A percentile compares a stretch with the other conserved stretches of the same genome.
phyloP scores from a whole-genome alignment of 2,797 vertebrate species.

The Premnoplex brunnescens region DNA sequence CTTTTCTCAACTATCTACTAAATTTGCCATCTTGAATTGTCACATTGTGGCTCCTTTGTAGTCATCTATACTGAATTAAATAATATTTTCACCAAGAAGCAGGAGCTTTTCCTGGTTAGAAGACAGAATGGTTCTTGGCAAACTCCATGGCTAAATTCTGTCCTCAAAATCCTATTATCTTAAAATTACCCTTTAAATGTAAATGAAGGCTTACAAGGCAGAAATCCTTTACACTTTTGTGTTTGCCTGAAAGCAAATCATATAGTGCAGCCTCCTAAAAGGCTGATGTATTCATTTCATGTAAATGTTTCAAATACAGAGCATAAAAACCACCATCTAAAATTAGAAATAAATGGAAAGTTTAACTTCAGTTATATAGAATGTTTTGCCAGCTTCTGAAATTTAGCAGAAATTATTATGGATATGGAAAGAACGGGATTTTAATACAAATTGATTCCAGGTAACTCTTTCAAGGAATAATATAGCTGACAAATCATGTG shows the following conservation, averaged over 20 bases:
- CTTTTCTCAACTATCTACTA: neutral
- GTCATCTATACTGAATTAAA: neutral
- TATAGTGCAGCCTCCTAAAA: neutral
- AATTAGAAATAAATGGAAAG: conserved; percentile 22
- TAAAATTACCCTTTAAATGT: conserved; percentile 40
- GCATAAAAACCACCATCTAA: neutral
- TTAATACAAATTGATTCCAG: conserved; percentile 23
- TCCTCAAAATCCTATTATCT: conserved; percentile 25
- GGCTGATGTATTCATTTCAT: neutral
- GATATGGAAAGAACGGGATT: neutral
- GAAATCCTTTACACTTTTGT: neutral
- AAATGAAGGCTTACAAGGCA: conserved; percentile 35
- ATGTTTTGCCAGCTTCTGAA: neutral
- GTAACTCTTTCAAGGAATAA: neutral
- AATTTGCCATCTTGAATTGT: conserved; percentile 17
- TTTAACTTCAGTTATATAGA: neutral
- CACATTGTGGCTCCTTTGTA: neutral
- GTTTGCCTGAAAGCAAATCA: conserved; percentile 19
- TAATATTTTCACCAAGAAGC: neutral
- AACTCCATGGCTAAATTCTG: neutral
- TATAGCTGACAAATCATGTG: neutral
- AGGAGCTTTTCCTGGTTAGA: neutral
- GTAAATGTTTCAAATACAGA: neutral
- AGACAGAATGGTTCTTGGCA: neutral
- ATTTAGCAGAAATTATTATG: neutral